Conservation (phyloP, 2,888 invertebrate species). For the Ecliptopera silaceata region DNA sequence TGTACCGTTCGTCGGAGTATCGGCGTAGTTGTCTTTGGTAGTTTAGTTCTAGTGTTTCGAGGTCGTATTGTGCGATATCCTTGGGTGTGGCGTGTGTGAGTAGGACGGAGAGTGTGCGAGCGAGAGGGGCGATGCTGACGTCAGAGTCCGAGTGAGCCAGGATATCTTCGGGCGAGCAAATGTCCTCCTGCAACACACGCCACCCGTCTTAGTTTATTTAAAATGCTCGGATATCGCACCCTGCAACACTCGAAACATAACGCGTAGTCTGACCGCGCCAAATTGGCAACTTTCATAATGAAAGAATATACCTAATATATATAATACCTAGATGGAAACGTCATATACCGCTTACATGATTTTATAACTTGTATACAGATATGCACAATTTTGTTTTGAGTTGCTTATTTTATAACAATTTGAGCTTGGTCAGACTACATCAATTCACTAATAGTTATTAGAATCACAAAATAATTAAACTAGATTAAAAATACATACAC, state of each 20-base stretch:
- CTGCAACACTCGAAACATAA: slow-evolving; percentile 66
- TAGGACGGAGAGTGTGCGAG: slow-evolving; percentile 58
- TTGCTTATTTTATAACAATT: too few species aligned
- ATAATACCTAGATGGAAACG: too few species aligned
- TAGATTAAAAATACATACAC: too few species aligned
- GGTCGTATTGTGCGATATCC: slow-evolving; percentile 63
- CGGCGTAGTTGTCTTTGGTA: slow-evolving; percentile 57
- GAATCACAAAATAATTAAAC: too few species aligned
- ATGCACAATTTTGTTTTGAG: too few species aligned
- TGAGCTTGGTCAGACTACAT: too few species aligned
- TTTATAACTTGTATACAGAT: too few species aligned
- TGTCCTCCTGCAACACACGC: slow-evolving; percentile 87
- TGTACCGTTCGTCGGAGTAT: slow-evolving; percentile 65
- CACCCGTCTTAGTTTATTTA: slow-evolving; percentile 71
- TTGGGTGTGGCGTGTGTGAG: slow-evolving; percentile 75
- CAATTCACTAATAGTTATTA: too few species aligned
- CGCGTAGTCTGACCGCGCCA: slow-evolving; percentile 34
- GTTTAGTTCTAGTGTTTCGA: slow-evolving; percentile 59
- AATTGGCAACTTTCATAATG: too few species aligned
- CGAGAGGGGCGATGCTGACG: slow-evolving; percentile 55
- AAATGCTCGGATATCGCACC: slow-evolving; percentile 66
- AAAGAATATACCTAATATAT: too few species aligned
- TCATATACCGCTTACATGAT: too few species aligned
- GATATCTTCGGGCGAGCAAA: slow-evolving; percentile 85
- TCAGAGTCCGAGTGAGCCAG: slow-evolving; percentile 48